phyloP scores from a whole-genome alignment of 2,797 vertebrate species.

The Myotis myotis region DNA sequence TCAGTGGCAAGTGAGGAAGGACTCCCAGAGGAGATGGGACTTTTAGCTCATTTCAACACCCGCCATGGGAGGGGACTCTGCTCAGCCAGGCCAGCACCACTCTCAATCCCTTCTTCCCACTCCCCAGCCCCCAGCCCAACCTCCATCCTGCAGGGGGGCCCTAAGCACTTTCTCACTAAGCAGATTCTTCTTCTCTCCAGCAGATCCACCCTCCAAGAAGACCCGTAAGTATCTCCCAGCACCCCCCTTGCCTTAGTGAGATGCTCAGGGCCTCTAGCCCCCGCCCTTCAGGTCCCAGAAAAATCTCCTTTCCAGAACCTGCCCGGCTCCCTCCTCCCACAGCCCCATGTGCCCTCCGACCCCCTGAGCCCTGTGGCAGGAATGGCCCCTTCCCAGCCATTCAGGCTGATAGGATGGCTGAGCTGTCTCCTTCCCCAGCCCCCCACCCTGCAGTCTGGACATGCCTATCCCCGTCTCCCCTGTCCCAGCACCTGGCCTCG shows the following conservation, averaged over 20 bases:
- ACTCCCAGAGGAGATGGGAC: not conserved
- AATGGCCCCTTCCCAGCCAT: not conserved
- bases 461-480: not conserved
- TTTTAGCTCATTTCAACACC: not conserved
- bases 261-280: not conserved
- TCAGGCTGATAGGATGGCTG: not conserved
- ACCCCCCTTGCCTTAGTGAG: not conserved
- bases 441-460: no score
- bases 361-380: not conserved
- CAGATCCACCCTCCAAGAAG: not conserved
- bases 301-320: not conserved
- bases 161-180: not conserved
- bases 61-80: accelerated
- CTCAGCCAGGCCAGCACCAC: not conserved
- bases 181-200: constrained; percentile 37
- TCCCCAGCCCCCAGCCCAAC: not conserved
- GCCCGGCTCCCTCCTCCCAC: not conserved
- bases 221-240: constrained; percentile 45
- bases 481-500: not conserved
- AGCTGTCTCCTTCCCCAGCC: not conserved
- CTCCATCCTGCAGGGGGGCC: not conserved
- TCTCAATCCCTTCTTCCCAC: not conserved
- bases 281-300: not conserved
- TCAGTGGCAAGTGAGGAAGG: not conserved
- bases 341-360: not conserved